phyloP scores from a whole-genome alignment of 92 coral and sea anemone genomes.

The Zoanthus sociatus region DNA sequence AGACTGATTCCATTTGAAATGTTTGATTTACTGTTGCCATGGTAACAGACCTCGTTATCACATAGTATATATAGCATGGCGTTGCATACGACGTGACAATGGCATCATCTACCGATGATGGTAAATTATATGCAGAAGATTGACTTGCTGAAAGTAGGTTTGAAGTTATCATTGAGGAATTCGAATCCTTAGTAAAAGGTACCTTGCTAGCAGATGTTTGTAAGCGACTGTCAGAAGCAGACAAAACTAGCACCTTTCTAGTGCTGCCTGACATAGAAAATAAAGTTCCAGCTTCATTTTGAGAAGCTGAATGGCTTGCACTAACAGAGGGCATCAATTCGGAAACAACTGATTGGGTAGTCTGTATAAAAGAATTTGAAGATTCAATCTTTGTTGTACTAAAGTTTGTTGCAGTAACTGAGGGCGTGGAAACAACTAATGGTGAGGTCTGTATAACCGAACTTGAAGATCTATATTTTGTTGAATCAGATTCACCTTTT shows the following conservation, averaged over 20 bases:
- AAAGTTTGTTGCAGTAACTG: background rate
- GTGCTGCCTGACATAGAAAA: background rate
- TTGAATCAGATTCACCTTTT: background rate
- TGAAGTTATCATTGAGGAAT: background rate
- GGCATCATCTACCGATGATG: constrained; percentile 36
- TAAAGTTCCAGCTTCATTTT: background rate
- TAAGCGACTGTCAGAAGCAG: background rate
- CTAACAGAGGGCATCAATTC: background rate
- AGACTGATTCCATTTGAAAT: constrained; percentile 31
- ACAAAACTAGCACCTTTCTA: background rate
- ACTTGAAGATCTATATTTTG: background rate
- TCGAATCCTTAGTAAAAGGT: background rate
- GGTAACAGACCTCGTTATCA: constrained; percentile 71
- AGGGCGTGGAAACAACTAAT: background rate
- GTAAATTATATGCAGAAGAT: constrained; percentile 30
- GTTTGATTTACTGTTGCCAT: constrained; percentile 68
- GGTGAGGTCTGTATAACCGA: background rate
- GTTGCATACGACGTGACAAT: constrained; percentile 69
- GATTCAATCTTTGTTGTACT: background rate
- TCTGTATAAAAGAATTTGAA: background rate
- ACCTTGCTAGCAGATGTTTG: background rate
- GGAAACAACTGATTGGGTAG: background rate
- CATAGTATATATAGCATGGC: constrained; percentile 84
- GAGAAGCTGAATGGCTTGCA: background rate
- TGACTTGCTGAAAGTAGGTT: background rate